A percentile compares a stretch with the other conserved stretches of the same genome.
Conservation (phyloP, 2,888 invertebrate species). For the Chrysodeixis includens region DNA sequence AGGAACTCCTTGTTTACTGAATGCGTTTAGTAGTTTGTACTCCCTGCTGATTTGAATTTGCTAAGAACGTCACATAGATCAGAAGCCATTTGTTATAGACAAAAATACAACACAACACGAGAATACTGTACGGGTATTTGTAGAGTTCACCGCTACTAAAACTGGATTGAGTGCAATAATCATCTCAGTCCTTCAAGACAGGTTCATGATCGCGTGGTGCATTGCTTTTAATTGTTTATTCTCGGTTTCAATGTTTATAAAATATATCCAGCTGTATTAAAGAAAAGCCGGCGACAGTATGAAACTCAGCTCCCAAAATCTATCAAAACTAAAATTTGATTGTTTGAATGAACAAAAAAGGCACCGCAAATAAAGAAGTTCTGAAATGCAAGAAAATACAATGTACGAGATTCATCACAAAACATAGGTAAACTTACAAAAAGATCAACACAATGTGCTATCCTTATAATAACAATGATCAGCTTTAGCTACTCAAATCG, state of each 20-base stretch:
- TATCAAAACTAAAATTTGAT: too few relatives aligned
- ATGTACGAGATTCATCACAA: too few relatives aligned
- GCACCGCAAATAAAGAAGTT: too few relatives aligned
- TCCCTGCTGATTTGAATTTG: not conserved
- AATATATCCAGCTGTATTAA: not conserved
- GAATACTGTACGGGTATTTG: not conserved
- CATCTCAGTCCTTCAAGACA: not conserved
- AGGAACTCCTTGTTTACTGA: slow-evolving; percentile 3
- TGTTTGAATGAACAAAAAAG: too few relatives aligned
- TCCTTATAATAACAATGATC: not conserved
- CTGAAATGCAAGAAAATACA: too few relatives aligned
- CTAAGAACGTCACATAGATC: not conserved
- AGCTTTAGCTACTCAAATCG: slow-evolving; percentile 38
- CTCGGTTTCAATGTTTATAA: not conserved
- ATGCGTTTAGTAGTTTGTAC: not conserved
- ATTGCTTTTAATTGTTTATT: not conserved
- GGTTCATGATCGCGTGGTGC: not conserved
- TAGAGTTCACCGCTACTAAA: not conserved
- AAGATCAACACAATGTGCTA: not conserved
- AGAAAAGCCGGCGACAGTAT: too few relatives aligned
- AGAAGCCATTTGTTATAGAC: not conserved
- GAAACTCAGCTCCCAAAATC: too few relatives aligned
- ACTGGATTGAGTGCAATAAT: not conserved
- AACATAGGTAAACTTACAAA: too few relatives aligned
- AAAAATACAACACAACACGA: not conserved